Conservation (phyloP, 1,140 invertebrate genomes). For the Amphibalanus amphitrite region DNA sequence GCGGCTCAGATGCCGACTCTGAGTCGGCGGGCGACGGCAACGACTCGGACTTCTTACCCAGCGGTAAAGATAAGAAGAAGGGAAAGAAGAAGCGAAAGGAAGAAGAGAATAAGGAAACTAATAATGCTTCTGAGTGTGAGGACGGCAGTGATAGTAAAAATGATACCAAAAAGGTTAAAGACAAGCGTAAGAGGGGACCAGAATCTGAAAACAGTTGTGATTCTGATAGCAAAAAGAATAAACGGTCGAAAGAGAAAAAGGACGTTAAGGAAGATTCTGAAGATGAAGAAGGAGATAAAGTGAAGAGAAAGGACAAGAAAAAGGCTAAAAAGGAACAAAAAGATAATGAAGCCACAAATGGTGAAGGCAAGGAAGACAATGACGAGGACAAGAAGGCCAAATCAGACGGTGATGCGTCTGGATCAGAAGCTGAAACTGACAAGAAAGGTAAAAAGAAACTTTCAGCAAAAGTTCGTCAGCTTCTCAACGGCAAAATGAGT, state of each 20-base stretch:
- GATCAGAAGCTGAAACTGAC: too few relatives aligned
- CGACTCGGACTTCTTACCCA: neutral
- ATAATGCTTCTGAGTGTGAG: neutral
- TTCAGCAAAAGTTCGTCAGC: neutral
- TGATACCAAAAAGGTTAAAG: too few relatives aligned
- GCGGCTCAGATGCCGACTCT: too few relatives aligned
- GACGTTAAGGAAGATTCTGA: constrained; percentile 6
- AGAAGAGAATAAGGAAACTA: neutral
- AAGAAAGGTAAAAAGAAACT: neutral
- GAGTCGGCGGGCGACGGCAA: neutral
- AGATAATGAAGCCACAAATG: too few relatives aligned
- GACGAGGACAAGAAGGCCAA: too few relatives aligned
- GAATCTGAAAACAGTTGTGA: too few relatives aligned
- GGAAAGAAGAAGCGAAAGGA: neutral
- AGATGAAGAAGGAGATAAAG: constrained; percentile 11
- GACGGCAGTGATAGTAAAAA: too few relatives aligned
- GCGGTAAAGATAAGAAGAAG: too few relatives aligned
- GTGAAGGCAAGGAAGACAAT: constrained; percentile 4
- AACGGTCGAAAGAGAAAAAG: too few relatives aligned
- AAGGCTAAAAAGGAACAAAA: constrained; percentile 5
- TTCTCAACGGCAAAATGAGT: constrained; percentile 4
- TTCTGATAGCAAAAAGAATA: too few relatives aligned
- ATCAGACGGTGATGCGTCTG: too few relatives aligned
- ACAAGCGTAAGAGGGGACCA: too few relatives aligned
- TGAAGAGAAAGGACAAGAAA: constrained; percentile 7